Base-by-base conservation (phyloP, 1,140 invertebrate genomes). In the Macrobrachium nipponense region DNA sequence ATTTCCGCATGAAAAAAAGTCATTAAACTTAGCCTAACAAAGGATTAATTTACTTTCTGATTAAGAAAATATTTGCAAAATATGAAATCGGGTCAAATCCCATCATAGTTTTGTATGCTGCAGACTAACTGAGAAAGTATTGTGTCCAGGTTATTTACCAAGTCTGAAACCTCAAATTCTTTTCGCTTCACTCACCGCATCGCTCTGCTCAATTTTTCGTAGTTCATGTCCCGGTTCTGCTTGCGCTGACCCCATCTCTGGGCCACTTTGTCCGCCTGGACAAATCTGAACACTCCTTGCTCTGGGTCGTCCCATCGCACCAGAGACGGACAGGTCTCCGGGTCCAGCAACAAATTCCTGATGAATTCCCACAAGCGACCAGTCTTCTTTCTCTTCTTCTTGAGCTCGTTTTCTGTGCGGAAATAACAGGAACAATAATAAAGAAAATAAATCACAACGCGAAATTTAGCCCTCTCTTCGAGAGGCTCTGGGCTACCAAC, bases 151-250 rank as follows among this genome's bases (percentile, higher is more conserved):
- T 5, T 12, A 51, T 66, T 66, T 20, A 36, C 64, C 64, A 66
- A 0, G 2, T 27, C 18, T 66, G 23, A 20, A 14, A 4, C 23
- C 23, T 7, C 15, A 8, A 0, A 4, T 17, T 66, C 51, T 51
- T 51, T 18, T 64, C 11, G 58, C 23, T 58, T 1, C 17, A 36
- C 83, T 75, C 20, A 96, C 94, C 97, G 94, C 96, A 98, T 98
- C 5, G 97, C 97, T 89, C 97, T 91, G 91, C 96, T 97, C 87
- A 98, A 94, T 91, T 98, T 98, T 90, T 98, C 97, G 90, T 98
- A 98, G n/a, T 95, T 98, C 97, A 98, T 98, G 89, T 95, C 94
- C 27, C 94, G 94, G 90, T 98, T 98, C 23, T 61, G 64, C 23
- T 86, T 86, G 20, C 80, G 76, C 64, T 88, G 88, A 6, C 82